A percentile compares a stretch with the other conserved stretches of the same genome.
Evolutionary conservation across 1,140 invertebrate genomes (phyloP).

Genomic region (Anthonomus grandis): DNA sequence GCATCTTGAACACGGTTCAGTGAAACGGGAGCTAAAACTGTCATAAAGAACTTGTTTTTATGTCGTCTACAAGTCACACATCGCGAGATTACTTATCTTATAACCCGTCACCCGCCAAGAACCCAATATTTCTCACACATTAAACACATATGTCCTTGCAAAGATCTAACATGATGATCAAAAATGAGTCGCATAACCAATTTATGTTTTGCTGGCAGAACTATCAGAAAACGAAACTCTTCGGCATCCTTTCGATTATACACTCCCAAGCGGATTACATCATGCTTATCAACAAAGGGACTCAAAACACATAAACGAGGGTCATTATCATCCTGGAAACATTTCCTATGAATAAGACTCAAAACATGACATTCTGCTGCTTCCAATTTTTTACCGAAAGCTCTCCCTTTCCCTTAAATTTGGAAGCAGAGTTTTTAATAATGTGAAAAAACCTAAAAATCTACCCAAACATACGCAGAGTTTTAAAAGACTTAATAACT

Average conservation of each 20-base stretch:
- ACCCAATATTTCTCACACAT: slow-evolving; percentile 24
- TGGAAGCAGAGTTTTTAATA: slow-evolving; percentile 29
- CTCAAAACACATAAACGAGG: background rate
- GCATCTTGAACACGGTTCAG: slow-evolving; percentile 35
- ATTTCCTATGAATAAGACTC: slow-evolving; percentile 8
- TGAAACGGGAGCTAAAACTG: slow-evolving; percentile 34
- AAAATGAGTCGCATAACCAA: slow-evolving; percentile 20
- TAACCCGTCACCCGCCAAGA: slow-evolving; percentile 28
- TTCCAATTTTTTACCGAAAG: slow-evolving; percentile 28
- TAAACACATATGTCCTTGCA: slow-evolving; percentile 18
- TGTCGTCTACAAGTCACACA: slow-evolving; percentile 40
- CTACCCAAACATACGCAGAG: slow-evolving; percentile 35
- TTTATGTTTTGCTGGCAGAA: slow-evolving; percentile 35
- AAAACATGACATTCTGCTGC: slow-evolving; percentile 25
- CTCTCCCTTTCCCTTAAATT: no score
- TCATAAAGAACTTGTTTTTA: slow-evolving; percentile 28
- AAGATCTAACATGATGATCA: slow-evolving; percentile 4
- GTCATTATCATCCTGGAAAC: background rate
- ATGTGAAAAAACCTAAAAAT: slow-evolving; percentile 33
- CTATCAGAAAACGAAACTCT: slow-evolving; percentile 33
- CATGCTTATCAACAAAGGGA: background rate
- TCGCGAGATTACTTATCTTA: slow-evolving; percentile 31
- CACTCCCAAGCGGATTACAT: slow-evolving; percentile 33
- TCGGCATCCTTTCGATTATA: slow-evolving; percentile 28
- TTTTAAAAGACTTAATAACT: slow-evolving; percentile 35